phyloP scores from a whole-genome alignment of 2,797 vertebrate species.

The Percopsis omiscomaycus region DNA sequence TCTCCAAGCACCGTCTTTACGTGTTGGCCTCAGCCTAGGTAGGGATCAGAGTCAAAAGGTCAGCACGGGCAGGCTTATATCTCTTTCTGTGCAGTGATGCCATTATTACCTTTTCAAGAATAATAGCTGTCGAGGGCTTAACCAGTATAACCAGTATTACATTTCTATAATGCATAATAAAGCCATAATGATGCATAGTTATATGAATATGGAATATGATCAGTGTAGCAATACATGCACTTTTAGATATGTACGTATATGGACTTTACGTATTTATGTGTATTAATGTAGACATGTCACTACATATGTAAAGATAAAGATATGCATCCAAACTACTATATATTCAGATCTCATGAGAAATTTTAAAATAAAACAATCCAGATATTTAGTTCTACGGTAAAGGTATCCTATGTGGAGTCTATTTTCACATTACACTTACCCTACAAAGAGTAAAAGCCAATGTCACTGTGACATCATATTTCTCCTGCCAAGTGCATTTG shows the following conservation, averaged over 20 bases:
- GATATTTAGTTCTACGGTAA: slow-evolving; percentile 5
- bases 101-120: slow-evolving; percentile 32
- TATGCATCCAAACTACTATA: neutral
- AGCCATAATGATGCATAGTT: neutral
- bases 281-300: too few relatives aligned
- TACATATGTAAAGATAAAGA: too few relatives aligned
- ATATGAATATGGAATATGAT: too few relatives aligned
- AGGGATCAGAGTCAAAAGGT: slow-evolving; percentile 37
- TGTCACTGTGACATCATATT: slow-evolving; percentile 27
- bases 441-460: neutral
- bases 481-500: slow-evolving; percentile 31
- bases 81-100: slow-evolving; percentile 43
- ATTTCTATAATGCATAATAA: neutral
- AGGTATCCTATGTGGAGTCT: neutral
- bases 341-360: neutral
- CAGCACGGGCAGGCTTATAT: slow-evolving; percentile 26
- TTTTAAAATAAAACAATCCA: slow-evolving; percentile 15
- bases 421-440: slow-evolving; percentile 20
- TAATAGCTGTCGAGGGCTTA: slow-evolving; percentile 6
- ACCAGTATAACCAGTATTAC: neutral
- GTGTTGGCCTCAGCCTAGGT: slow-evolving; percentile 26
- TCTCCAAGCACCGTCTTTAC: slow-evolving; percentile 26
- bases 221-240: too few relatives aligned
- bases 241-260: too few relatives aligned
- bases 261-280: too few relatives aligned